These are phyloP conservation scores for Arvicanthis niloticus DNA, from an alignment of 2,113 vertebrate species.

Conservation along the genomic window DNA sequence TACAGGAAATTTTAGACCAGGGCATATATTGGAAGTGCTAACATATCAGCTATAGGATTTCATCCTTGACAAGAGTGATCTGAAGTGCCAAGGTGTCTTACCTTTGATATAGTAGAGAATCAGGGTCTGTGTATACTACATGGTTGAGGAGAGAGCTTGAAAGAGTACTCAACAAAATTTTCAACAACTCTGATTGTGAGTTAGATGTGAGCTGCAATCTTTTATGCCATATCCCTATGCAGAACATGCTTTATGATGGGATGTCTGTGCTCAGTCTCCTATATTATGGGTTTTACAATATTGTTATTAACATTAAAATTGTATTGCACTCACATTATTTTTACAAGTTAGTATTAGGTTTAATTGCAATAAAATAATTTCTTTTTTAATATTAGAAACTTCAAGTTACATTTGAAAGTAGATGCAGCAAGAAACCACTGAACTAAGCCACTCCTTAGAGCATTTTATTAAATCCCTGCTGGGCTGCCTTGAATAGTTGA, in stretches of 20 bases:
- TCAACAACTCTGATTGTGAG: neutral
- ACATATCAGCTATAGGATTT: neutral
- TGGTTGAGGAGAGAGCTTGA: neutral
- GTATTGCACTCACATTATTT: constrained; percentile 16
- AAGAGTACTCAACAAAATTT: neutral
- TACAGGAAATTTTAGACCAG: neutral
- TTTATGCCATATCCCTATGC: neutral
- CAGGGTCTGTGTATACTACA: neutral
- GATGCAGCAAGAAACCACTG: neutral
- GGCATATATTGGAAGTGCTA: neutral
- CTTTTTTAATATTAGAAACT: neutral
- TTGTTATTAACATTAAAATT: neutral
- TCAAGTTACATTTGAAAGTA: neutral
- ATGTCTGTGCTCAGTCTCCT: neutral
- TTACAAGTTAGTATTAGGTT: neutral
- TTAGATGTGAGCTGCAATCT: neutral
- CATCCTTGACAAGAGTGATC: neutral
- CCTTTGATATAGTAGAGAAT: neutral
- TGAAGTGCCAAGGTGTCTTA: neutral
- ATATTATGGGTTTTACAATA: neutral
- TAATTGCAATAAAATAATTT: neutral
- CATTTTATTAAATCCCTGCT: too few relatives aligned
- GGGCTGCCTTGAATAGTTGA: neutral
- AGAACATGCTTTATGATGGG: neutral
- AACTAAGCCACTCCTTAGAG: neutral